These are phyloP conservation scores for Plectropomus leopardus DNA, from an alignment of 2,113 vertebrate species.

Conservation along the genomic window DNA sequence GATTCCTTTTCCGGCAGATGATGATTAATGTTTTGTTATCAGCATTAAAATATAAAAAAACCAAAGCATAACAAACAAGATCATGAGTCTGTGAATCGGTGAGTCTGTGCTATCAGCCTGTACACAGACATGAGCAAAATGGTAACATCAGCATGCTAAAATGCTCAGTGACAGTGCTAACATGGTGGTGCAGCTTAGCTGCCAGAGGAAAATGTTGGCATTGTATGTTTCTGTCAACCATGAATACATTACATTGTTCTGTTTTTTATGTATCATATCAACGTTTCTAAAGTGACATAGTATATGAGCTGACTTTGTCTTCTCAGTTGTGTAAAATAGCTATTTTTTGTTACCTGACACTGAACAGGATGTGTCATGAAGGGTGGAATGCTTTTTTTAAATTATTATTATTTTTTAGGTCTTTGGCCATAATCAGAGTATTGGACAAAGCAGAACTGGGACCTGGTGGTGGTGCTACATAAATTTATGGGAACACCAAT, in stretches of 20 bases:
- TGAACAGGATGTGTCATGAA: background rate
- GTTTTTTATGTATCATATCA: no score
- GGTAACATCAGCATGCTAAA: background rate
- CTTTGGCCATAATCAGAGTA: background rate
- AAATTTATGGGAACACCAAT: no score
- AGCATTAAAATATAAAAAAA: background rate
- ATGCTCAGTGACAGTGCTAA: background rate
- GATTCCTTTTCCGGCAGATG: background rate
- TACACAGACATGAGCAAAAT: background rate
- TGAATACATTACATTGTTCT: no score
- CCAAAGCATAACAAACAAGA: background rate
- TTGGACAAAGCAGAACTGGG: background rate
- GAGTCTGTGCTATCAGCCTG: background rate
- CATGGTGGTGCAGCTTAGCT: background rate
- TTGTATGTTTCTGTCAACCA: no score
- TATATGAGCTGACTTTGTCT: no score
- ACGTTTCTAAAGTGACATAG: no score
- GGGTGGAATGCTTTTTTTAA: background rate
- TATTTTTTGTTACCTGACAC: no score
- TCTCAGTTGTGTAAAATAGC: no score
- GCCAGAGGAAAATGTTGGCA: no score
- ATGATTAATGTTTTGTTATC: background rate
- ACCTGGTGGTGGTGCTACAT: background rate
- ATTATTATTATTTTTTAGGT: no score
- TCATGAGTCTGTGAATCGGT: no score